Base-by-base conservation (phyloP, 2,888 invertebrate genomes). In the Dryomyza anilis region DNA sequence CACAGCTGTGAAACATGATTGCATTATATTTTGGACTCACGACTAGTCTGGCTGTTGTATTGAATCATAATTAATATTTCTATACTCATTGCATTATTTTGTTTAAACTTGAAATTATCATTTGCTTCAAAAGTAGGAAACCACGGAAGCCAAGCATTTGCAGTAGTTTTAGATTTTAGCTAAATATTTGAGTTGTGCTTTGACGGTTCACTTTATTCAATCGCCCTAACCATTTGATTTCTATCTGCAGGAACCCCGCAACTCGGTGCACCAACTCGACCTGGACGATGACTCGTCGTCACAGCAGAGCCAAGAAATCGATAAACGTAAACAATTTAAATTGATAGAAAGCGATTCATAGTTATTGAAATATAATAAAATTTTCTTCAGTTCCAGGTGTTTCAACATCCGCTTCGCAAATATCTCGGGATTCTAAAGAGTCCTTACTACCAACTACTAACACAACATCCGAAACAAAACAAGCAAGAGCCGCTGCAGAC, bases 261-360 rank as follows among this genome's bases (percentile, higher is more conserved):
- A 90, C 84, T 93, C 93, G 80, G 93, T 93, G 86, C 89, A 91
- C 86, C 93, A 91, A 81, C 90, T 93, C 89, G 93, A 93, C 86
- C 88, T 91, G 89, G 94, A 93, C 91, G 94, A 94, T 92, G 94
- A 94, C 87, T 89, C 92, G 78, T 89, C 91, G 79, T 92, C 93
- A 71, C 88, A 92, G 82, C 88, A 90, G 84, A 90, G 90, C 86
- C 91, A 89, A 87, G 93, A 93, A 84, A 89, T 89, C 85, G 93
- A 93, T 85, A 94, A 93, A 86, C 76, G 83, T 83, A 75, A 75
- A 39, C n/a, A 14, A 2, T 21, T 33, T 2, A 36, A 55, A 55
- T 5, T 33, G 12, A 14, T 36, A 10, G 33, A 2, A 36, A n/a
- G n/a, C n/a, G n/a, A n/a, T n/a, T n/a, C n/a, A n/a, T n/a, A n/a